Base-by-base conservation (phyloP, 2,797 vertebrate species). In the Melanotaenia boesemani region DNA sequence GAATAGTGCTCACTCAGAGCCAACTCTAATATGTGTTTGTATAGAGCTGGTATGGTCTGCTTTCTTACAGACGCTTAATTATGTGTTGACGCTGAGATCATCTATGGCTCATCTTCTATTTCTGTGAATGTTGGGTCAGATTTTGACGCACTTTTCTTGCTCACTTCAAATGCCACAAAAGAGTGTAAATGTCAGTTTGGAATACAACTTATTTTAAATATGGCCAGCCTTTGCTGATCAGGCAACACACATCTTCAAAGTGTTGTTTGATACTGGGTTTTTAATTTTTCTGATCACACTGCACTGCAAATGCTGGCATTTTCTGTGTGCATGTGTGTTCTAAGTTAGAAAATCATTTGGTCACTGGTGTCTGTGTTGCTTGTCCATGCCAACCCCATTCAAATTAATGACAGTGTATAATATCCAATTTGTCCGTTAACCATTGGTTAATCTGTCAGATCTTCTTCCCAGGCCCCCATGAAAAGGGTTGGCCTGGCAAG, bases 371-470 rank as follows among this genome's bases (percentile, higher is more conserved):
- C 71, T 66, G 72, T 67, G 74, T 26, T 7, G 79, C 41, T 54
- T 11, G 50, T 59, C 75, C 70, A 72, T 56, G 80, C 84, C 83
- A 89, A 82, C 82, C 82, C 80, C 65, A 84, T 90, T 90, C 86
- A 84, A 84, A 92, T 87, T 89, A 90, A 90, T 87, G 86, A 90
- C 85, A 36, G 74, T 70, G 81, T 84, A 77, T 88, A 82, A 91
- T 89, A 86, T 91, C 81, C 81, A 77, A 67, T 88, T 91, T 60
- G 60, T 54, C 77, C 68, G 72, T 92, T 85, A 90, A 90, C 88
- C 81, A 83, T 87, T 83, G 34, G 83, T 85, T 91, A 91, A 91
- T 88, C 87, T 85, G 80, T 81, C 79, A 86, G 81, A 87, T 86
- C 83, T 83, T 78, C 81, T 83, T 90, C 83, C 80, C 85, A 78